These are phyloP conservation scores for Pterostichus niger DNA, from an alignment of 2,888 invertebrate genomes.

Conservation along the genomic window DNA sequence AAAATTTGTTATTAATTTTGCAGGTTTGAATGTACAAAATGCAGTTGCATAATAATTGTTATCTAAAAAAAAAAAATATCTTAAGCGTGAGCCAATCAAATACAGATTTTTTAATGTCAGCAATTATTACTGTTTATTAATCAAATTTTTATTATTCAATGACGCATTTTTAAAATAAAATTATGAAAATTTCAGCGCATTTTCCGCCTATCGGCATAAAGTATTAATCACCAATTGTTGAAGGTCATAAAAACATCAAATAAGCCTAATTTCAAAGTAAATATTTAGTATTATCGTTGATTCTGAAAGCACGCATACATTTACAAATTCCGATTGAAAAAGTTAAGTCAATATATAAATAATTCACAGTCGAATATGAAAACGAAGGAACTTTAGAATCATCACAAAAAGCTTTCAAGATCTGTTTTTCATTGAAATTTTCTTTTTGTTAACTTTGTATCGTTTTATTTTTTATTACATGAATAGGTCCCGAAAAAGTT, in stretches of 20 bases:
- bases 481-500: no score
- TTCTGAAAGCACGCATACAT: not conserved
- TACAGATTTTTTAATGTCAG: no score
- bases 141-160: not conserved
- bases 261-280: conserved; percentile 9
- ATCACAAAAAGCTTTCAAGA: not conserved
- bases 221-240: no score
- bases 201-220: no score
- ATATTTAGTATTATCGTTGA: not conserved
- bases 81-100: no score
- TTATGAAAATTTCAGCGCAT: not conserved
- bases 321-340: not conserved
- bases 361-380: not conserved
- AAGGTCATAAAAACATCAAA: no score
- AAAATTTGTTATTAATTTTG: no score
- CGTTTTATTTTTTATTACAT: no score
- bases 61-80: no score
- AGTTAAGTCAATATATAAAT: conserved; percentile 2
- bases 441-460: not conserved
- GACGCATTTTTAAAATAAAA: not conserved
- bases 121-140: no score
- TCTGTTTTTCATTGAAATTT: not conserved
- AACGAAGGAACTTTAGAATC: not conserved
- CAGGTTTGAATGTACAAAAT: no score
- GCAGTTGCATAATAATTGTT: no score